phyloP scores from a whole-genome alignment of 1,140 invertebrate genomes.

The Harpegnathos saltator region DNA sequence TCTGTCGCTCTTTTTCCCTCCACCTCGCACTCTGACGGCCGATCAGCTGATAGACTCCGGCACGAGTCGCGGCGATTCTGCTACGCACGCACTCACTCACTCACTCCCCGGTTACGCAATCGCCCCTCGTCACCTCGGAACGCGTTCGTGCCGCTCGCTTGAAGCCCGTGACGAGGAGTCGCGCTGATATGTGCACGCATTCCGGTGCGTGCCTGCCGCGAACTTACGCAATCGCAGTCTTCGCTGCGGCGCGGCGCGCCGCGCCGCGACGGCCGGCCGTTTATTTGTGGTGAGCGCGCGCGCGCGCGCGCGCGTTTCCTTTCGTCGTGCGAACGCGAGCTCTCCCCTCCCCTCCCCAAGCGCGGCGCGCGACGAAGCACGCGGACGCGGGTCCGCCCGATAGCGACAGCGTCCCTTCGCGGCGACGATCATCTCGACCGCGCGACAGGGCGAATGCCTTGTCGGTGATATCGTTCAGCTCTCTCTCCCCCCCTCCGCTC shows the following conservation, averaged over 20 bases:
- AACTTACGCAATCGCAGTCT: constrained; percentile 68
- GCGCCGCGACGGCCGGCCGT: too few relatives aligned
- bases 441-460: too few relatives aligned
- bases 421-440: too few relatives aligned
- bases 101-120: constrained; percentile 13
- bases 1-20: not conserved
- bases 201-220: constrained; percentile 46
- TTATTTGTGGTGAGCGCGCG: constrained; percentile 67
- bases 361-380: not conserved
- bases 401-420: not conserved
- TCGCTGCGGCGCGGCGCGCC: constrained; percentile 9
- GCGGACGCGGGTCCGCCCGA: not conserved
- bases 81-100: constrained; percentile 24
- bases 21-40: not conserved
- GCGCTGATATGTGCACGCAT: constrained; percentile 65
- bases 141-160: not conserved
- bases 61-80: constrained; percentile 1
- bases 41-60: constrained; percentile 59
- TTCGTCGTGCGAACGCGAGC: constrained; percentile 33
- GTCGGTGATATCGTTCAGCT: too few relatives aligned
- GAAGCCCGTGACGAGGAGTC: constrained; percentile 46
- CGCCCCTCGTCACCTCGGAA: constrained; percentile 4
- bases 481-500: too few relatives aligned
- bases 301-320: constrained; percentile 21
- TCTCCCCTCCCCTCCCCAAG: too few relatives aligned